phyloP scores from a whole-genome alignment of 2,888 invertebrate species.

The Camponotus fellah region DNA sequence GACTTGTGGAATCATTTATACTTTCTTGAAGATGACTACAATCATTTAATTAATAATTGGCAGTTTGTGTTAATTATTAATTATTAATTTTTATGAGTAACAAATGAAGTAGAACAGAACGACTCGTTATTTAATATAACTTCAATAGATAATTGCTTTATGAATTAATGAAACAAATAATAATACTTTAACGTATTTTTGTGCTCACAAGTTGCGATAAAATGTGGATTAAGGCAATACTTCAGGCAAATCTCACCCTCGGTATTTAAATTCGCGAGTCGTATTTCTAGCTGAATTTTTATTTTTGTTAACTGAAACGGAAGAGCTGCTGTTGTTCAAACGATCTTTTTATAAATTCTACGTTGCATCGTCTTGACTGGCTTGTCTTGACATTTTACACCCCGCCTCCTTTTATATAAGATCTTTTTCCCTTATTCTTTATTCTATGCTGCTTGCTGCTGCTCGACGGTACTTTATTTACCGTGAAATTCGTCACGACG shows the following conservation, averaged over 20 bases:
- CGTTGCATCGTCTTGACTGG: not conserved
- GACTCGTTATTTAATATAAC: not conserved
- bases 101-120: not conserved
- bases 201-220: not conserved
- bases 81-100: not conserved
- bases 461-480: constrained; percentile 63
- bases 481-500: constrained; percentile 72
- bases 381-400: constrained; percentile 5
- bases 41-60: constrained; percentile 17
- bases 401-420: not conserved
- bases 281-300: not conserved
- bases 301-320: not conserved
- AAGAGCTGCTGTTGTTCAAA: not conserved
- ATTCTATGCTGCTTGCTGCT: constrained; percentile 32
- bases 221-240: not conserved
- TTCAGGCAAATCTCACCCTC: not conserved
- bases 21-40: not conserved
- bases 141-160: not conserved
- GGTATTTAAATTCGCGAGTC: not conserved
- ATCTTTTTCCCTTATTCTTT: constrained; percentile 33
- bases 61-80: not conserved
- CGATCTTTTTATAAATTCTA: constrained; percentile 41
- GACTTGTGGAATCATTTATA: not conserved
- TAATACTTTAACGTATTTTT: not conserved
- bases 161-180: not conserved